Conservation (phyloP, 2,797 vertebrate species). For the Falco cherrug region DNA sequence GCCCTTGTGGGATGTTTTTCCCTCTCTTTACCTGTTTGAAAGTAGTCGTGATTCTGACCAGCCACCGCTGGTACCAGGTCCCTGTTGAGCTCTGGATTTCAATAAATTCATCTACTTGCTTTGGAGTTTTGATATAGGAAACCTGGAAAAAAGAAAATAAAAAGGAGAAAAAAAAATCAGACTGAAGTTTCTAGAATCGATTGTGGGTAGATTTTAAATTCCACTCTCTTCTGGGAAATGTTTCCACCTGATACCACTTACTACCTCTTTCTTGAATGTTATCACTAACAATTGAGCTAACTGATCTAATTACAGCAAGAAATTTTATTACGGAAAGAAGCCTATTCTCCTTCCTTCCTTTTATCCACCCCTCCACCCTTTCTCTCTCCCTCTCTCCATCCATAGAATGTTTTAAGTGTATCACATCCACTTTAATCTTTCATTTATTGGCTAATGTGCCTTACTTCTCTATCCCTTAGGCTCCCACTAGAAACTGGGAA, state of each 20-base stretch:
- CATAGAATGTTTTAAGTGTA: not conserved
- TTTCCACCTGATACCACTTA: not conserved
- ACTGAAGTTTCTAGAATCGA: not conserved
- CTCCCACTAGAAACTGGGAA: not conserved
- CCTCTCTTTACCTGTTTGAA: conserved; percentile 87
- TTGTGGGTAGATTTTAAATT: not conserved
- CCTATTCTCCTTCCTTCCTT: not conserved
- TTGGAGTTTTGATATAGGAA: conserved; percentile 92
- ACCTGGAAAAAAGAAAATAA: conserved; percentile 74
- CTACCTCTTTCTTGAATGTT: not conserved
- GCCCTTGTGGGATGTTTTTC: not conserved
- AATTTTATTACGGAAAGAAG: not conserved
- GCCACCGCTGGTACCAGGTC: conserved; percentile 94
- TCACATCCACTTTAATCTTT: not conserved
- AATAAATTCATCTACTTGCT: conserved; percentile 96
- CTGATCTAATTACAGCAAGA: not conserved
- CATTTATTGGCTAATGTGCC: not conserved
- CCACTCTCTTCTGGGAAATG: not conserved
- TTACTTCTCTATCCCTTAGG: not conserved
- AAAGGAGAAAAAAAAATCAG: rapidly evolving
- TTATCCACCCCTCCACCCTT: not conserved
- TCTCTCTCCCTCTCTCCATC: not conserved
- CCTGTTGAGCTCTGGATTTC: conserved; percentile 98
- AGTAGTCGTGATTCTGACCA: conserved; percentile 89
- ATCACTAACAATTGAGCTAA: not conserved